Evolutionary conservation across 2,797 vertebrate genomes (phyloP).

Genomic region (Halcyon chelicuti): DNA sequence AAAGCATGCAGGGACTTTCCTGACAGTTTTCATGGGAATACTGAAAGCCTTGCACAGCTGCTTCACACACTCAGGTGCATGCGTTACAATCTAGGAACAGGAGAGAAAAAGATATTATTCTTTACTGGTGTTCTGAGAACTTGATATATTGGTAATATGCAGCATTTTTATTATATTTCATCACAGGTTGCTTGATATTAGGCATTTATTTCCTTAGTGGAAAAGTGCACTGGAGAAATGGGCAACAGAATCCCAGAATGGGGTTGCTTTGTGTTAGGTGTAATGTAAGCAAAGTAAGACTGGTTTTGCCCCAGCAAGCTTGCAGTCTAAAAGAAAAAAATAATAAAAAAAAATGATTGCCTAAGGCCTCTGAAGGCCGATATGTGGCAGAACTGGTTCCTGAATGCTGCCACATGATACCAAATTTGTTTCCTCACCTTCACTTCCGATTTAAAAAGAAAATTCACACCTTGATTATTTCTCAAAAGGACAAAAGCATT

Average conservation of each 20-base stretch:
- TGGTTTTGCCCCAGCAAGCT: neutral
- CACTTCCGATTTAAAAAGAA: neutral
- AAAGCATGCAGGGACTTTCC: neutral
- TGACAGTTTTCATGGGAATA: neutral
- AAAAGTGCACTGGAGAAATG: neutral
- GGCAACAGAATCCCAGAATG: neutral
- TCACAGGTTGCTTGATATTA: neutral
- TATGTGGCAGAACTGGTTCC: neutral
- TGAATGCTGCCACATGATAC: neutral
- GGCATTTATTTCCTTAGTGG: neutral
- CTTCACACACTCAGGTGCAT: neutral
- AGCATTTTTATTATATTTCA: neutral
- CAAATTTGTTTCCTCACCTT: neutral
- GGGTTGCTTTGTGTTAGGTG: neutral
- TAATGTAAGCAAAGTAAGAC: neutral
- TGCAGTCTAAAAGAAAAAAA: neutral
- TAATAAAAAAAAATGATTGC: neutral
- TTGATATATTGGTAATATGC: accelerated
- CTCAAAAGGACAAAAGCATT: neutral
- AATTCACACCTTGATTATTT: neutral
- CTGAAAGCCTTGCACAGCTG: neutral
- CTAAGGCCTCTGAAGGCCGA: neutral
- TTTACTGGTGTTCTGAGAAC: neutral
- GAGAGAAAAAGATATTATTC: neutral
- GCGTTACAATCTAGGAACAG: neutral